phyloP scores from a whole-genome alignment of 2,113 vertebrate species.

The Narcine bancroftii region DNA sequence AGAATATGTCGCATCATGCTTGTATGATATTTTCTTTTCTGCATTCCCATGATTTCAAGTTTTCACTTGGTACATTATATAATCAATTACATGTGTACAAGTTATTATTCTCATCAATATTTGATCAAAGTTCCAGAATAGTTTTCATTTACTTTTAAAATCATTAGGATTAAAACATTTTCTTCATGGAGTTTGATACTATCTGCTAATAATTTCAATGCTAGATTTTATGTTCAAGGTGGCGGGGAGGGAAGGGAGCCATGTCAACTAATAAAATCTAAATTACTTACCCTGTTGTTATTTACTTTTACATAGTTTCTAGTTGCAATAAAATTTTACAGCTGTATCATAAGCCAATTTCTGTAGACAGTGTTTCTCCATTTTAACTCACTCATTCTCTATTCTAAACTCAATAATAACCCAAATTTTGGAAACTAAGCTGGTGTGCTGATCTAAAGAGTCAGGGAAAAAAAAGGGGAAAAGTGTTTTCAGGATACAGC shows the following conservation, averaged over 20 bases:
- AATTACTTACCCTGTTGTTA: neutral
- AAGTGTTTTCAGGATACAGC: neutral
- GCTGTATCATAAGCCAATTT: neutral
- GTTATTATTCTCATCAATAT: neutral
- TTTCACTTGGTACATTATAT: neutral
- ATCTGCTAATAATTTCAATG: neutral
- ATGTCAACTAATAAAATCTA: neutral
- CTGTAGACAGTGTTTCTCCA: neutral
- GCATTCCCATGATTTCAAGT: neutral
- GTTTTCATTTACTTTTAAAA: neutral
- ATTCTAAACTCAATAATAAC: constrained; percentile 4
- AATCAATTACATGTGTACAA: neutral
- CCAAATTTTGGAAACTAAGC: neutral
- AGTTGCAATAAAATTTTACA: neutral
- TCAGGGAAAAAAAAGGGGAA: neutral
- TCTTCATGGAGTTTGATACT: neutral
- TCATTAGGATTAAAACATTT: neutral
- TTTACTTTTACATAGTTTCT: neutral
- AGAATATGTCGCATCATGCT: neutral
- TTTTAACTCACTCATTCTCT: neutral
- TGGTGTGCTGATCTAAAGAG: neutral
- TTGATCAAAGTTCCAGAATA: neutral
- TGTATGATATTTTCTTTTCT: neutral
- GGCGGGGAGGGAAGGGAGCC: neutral
- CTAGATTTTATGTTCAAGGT: neutral